These are phyloP conservation scores for Albula goreensis DNA, from an alignment of 2,113 vertebrate species.

Conservation along the genomic window DNA sequence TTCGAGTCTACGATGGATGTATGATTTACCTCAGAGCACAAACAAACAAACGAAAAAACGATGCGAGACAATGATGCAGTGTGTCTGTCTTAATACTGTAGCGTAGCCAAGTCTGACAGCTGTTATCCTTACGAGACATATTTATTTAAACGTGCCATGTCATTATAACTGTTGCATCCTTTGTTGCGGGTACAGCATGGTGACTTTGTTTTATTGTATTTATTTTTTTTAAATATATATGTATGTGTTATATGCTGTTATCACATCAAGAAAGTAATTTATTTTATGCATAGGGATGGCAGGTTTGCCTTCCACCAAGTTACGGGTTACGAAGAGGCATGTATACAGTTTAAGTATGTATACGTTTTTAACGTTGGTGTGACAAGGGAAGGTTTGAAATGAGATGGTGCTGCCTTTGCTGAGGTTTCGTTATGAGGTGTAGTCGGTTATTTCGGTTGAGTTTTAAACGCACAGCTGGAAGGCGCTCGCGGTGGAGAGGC, in stretches of 20 bases:
- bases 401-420: constrained; percentile 6
- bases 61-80: constrained; percentile 58
- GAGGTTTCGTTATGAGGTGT: constrained; percentile 61
- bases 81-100: constrained; percentile 75
- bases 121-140: constrained; percentile 51
- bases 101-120: constrained; percentile 59
- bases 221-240: constrained; percentile 24
- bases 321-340: background rate
- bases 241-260: constrained; percentile 17
- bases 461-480: constrained; percentile 5
- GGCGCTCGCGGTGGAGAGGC: constrained; percentile 40
- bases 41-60: constrained; percentile 33
- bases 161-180: constrained; percentile 55
- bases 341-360: constrained; percentile 14
- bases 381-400: constrained; percentile 27
- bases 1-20: constrained; percentile 64
- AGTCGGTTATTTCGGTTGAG: constrained; percentile 30
- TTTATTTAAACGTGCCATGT: constrained; percentile 63
- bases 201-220: constrained; percentile 14
- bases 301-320: background rate
- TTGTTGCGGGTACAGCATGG: constrained; percentile 58
- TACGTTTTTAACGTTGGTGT: background rate
- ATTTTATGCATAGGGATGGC: constrained; percentile 9
- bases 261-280: constrained; percentile 20
- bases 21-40: constrained; percentile 71